Base-by-base conservation (phyloP, 2,888 invertebrate species). In the Itoplectis maculator region DNA sequence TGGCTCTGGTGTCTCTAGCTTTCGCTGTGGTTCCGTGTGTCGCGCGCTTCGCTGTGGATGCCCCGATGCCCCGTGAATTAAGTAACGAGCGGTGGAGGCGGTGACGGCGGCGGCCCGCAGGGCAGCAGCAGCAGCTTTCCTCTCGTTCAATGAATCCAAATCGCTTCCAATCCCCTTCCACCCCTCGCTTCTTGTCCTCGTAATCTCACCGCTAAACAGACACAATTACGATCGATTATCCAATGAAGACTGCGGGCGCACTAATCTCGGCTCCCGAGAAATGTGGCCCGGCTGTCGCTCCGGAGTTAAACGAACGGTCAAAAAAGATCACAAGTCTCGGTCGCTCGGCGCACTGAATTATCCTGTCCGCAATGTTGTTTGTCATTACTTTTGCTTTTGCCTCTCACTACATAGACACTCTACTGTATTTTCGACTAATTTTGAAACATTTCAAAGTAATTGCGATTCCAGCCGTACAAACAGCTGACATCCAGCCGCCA, bases 151-250 rank as follows among this genome's bases (percentile, higher is more conserved):
- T 80, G 73, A 63, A 80, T 77, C 63, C 80, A 59, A 72, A 79
- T 78, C 70, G 79, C 47, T 66, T 40, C 66, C 47, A 66, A 63
- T 74, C 47, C 35, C 45, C 29, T 29, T 4, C 35, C 20, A 29
- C 51, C 37, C 42, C 29, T 23, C 65, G 6, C 86, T 82, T 56
- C 78, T 85, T 59, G 63, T 70, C 77, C 72, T 84, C 79, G 23
- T n/a, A 63, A 49, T 75, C 59, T 54, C 84, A 80, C 77, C 70
- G 77, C 81, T 87, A 83, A 87, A 84, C 83, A 85, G 85, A 84
- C 84, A 78, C 84, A 86, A 87, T 87, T 87, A 86, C 85, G 81
- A 87, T 87, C 84, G 84, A 87, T 87, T 86, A 86, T 86, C 84
- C 86, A 84, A 87, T 84, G 75, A 75, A 81, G 42, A 51, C 42